Evolutionary conservation across 1,140 invertebrate genomes (phyloP), one percentile per base, ranked within the genome.

Genomic region (Drosophila nikananu): DNA sequence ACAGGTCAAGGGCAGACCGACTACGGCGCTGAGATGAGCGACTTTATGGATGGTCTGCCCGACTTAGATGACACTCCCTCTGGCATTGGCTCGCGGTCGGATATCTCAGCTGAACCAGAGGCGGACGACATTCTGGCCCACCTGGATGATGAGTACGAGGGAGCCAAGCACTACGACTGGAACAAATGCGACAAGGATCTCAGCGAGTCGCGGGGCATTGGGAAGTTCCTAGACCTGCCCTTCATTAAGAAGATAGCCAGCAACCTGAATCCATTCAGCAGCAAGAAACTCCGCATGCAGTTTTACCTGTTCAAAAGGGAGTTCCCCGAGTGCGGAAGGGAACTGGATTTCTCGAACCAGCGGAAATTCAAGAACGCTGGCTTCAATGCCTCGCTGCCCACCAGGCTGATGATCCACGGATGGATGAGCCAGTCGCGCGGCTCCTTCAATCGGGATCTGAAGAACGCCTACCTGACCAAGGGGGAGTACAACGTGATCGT

Each of bases 401-500:
- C 91, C 1, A 64, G 91, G n/a, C 46, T 92, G 27, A 86, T 92
- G 62, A 77, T 92, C 12, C 91, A 92, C 30, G 91, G 91, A n/a
- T 92, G 91, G 91, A 91, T 92, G 91, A 92, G 91, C 64, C 91
- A 92, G 54, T 84, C 89, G 41, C 78, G 86, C 2, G 91, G 91
- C 4, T 92, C 91, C 17, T 92, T 92, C 49, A 92, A 92, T 66
- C 68, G 86, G 19, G 91, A 92, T 25, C 68, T 93, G 25, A 93
- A 92, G 57, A 71, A 92, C 91, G 95, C 94, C 42, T 96, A 95
- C 83, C 87, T 96, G 3, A 76, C 84, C 27, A 84, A 83, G 21
- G 93, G 91, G 1, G 94, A 95, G 74, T 95, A 94, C 49, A 96
- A 96, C 77, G 93, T 96, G 3, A 95, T 96, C 54, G 93, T 94